These are phyloP conservation scores for Aphidius colemani DNA, from an alignment of 2,888 invertebrate species.

Conservation along the genomic window DNA sequence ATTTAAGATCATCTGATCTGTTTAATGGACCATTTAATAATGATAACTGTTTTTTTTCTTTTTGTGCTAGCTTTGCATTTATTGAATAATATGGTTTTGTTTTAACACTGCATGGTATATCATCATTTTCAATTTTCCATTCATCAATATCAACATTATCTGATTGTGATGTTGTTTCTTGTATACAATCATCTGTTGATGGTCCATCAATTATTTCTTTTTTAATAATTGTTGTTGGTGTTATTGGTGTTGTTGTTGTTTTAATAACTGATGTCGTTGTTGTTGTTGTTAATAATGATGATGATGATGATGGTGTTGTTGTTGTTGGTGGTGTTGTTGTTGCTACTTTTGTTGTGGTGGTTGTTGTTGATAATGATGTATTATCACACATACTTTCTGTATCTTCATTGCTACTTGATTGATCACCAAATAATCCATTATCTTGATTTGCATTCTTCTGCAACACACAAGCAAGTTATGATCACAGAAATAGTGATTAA, in stretches of 20 bases:
- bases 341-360: too few species aligned
- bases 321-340: not conserved
- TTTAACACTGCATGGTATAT: slow-evolving; percentile 55
- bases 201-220: slow-evolving; percentile 41
- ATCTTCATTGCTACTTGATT: slow-evolving; percentile 26
- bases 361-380: slow-evolving; percentile 24
- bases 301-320: too few species aligned
- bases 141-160: slow-evolving; percentile 43
- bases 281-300: too few species aligned
- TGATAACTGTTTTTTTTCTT: slow-evolving; percentile 37
- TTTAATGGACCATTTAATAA: slow-evolving; percentile 26
- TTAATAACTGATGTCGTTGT: not conserved
- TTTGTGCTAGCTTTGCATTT: slow-evolving; percentile 55
- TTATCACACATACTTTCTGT: slow-evolving; percentile 25
- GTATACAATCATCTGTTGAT: slow-evolving; percentile 29
- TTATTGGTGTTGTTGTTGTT: slow-evolving; percentile 40
- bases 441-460: slow-evolving; percentile 42
- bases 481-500: not conserved
- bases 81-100: slow-evolving; percentile 58
- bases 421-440: slow-evolving; percentile 42
- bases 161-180: slow-evolving; percentile 34
- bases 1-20: slow-evolving; percentile 24
- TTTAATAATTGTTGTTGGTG: slow-evolving; percentile 38
- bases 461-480: not conserved
- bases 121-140: slow-evolving; percentile 47